Evolutionary conservation across 2,888 invertebrate genomes (phyloP), one percentile per base, ranked within the genome.

Genomic region (Nebria brevicollis): DNA sequence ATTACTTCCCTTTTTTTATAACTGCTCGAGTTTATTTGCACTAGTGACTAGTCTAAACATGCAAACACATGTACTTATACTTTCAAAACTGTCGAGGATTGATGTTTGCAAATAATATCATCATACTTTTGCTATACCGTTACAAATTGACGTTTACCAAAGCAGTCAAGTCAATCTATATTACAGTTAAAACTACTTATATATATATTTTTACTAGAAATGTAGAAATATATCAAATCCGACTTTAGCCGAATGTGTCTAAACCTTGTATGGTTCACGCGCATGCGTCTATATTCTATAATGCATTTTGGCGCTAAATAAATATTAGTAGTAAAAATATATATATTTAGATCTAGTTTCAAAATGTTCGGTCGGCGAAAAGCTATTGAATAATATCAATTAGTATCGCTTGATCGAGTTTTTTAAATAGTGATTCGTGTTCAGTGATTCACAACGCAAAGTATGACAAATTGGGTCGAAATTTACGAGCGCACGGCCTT

Each of bases 371-470:
- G 34, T 26, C 70, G 70, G 70, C 70, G 34, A 70, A 70, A 25
- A 70, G 11, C 42, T 79, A 79, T 79, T 79, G 79, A 79, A 79
- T 79, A 79, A 75, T 79, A 74, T 34, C 74, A 79, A 75, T 79
- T 79, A 43, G 79, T 79, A 26, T 43, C 79, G 75, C 79, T 74
- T 79, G 79, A 79, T 79, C 74, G 75, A 66, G 13, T 75, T 79
- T 79, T 79, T 79, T 79, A 79, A 79, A 74, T 79, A 79, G 66
- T 54, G 10, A 75, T 26, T 54, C 75, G 41, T 43, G 43, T 10
- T 10, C 68, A 79, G 74, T 79, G 66, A 75, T 68, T 68, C 64
- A 13, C 26, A 66, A 75, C 70, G 34, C 54, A 25, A 34, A 66
- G 70, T 75, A 79, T 75, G 79, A 79, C 79, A 79, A 79, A 79